phyloP scores from a whole-genome alignment of 2,797 vertebrate species.

The Cephalopachus bancanus region DNA sequence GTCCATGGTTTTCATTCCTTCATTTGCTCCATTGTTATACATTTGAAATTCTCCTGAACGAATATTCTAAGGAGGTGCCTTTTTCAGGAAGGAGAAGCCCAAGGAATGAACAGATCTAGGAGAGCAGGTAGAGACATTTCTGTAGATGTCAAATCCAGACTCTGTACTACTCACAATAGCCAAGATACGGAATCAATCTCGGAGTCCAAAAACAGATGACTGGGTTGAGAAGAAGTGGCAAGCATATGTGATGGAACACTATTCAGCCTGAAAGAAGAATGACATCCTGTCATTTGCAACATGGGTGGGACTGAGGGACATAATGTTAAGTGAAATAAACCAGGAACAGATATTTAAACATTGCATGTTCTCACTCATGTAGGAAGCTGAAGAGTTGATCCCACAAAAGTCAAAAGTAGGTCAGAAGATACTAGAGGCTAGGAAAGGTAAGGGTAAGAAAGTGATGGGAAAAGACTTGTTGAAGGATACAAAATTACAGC shows the following conservation, averaged over 20 bases:
- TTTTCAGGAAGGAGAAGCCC: background rate
- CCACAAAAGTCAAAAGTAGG: background rate
- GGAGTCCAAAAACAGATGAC: background rate
- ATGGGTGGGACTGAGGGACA: background rate
- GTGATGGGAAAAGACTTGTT: background rate
- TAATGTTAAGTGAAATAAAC: background rate
- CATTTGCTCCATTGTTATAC: rapidly evolving
- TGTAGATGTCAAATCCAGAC: background rate
- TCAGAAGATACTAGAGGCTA: background rate
- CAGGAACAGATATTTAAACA: background rate
- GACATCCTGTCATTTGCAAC: background rate
- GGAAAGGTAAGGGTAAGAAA: background rate
- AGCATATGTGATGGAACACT: background rate
- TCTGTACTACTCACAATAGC: background rate
- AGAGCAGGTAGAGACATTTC: background rate
- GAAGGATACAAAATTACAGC: background rate
- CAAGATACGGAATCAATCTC: background rate
- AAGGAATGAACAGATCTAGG: background rate
- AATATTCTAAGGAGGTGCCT: background rate
- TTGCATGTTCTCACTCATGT: background rate
- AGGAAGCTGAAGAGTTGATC: background rate
- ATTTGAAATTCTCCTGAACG: background rate
- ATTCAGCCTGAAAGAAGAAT: background rate
- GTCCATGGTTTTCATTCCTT: background rate
- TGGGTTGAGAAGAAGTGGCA: background rate